Evolutionary conservation across 2,888 invertebrate genomes (phyloP), one percentile per base, ranked within the genome.

Genomic region (Sphaerophoria taeniata): DNA sequence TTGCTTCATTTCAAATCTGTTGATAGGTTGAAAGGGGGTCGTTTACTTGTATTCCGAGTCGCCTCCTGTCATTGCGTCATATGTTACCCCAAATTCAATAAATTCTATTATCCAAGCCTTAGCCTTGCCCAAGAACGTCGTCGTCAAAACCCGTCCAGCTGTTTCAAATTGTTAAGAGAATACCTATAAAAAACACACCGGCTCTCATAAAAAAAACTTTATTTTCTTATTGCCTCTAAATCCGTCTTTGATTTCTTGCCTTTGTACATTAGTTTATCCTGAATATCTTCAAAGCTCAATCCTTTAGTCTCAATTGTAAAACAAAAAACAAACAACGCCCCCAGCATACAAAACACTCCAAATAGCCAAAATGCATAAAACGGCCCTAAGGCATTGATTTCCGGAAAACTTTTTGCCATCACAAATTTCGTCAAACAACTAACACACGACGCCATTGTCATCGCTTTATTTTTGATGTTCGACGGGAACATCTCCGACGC

Each of bases 271-370:
- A 24, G 9, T 43, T 2, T 43, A 6, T 43, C 43, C 43, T 43
- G 43, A 43, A 43, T 43, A 43, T 43, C 43, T 2, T 43, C 95
- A 88, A 97, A 93, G 88, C 96, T 95, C 92, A 96, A 95, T 53
- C 97, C 97, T 92, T 96, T 97, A 0, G 98, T 98, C 93, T 98
- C 98, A 2, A 98, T 97, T 16, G 98, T 94, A 70, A 95, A 90
- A 87, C 95, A 93, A 67, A 95, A 91, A 0, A 95, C 94, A 92
- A 97, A 98, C 89, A 96, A 93, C 90, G 95, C 95, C 0, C 95
- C 93, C 0, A 91, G 90, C 0, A 93, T 88, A 87, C 95, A 95
- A 88, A 93, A 94, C 0, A 90, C 91, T 2, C 94, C 94, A 90
- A 96, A 97, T 53, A 96, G 92, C 94, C 96, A 95, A 92, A 96